Evolutionary conservation across 2,113 vertebrate species (phyloP).

Genomic region (Paratilapia polleni): DNA sequence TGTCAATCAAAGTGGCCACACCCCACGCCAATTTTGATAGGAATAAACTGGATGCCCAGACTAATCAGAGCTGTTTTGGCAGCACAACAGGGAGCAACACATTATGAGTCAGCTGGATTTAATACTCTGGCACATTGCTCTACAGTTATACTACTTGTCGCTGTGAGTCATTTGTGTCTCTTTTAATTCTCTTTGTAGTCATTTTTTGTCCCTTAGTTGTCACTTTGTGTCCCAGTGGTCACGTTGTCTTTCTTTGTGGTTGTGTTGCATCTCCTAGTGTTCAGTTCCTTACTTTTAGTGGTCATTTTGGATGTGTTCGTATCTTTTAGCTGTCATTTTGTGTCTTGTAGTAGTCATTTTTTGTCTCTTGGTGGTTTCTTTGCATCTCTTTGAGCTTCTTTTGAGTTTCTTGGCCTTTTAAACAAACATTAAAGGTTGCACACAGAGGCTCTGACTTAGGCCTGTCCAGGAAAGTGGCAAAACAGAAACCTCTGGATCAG

Average conservation of each 20-base stretch:
- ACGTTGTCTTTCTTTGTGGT: accelerated
- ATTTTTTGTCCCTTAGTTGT: background rate
- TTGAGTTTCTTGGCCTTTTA: background rate
- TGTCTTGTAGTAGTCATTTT: background rate
- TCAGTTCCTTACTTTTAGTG: background rate
- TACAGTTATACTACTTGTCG: background rate
- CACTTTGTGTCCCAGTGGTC: background rate
- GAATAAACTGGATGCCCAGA: background rate
- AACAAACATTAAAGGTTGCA: background rate
- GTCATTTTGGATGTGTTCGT: background rate
- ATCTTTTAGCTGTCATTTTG: accelerated
- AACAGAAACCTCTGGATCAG: no score
- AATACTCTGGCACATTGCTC: background rate
- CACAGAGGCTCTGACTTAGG: background rate
- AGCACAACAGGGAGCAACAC: background rate
- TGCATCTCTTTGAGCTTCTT: background rate
- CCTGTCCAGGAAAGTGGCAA: no score
- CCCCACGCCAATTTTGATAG: background rate
- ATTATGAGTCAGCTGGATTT: background rate
- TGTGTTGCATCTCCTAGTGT: background rate
- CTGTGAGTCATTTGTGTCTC: background rate
- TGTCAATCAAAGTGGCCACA: background rate
- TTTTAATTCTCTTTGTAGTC: no score
- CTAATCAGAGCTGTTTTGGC: background rate
- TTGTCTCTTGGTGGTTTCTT: background rate